A percentile compares a stretch with the other conserved stretches of the same genome.
phyloP scores from a whole-genome alignment of 1,140 invertebrate genomes.

The Apis laboriosa region DNA sequence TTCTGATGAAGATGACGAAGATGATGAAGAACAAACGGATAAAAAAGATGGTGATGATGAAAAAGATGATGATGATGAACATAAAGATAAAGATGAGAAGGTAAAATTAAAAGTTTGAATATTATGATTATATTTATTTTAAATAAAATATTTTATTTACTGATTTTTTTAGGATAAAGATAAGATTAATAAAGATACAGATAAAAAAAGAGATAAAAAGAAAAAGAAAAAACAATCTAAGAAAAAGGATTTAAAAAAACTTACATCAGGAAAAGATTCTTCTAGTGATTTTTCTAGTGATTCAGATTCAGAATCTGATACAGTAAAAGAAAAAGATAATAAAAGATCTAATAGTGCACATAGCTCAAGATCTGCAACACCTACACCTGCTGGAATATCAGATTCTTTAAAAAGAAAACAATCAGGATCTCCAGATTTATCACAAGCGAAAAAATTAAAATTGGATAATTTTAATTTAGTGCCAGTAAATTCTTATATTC shows the following conservation, averaged over 20 bases:
- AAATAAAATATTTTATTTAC: not conserved
- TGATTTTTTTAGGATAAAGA: slow-evolving; percentile 73
- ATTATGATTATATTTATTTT: not conserved
- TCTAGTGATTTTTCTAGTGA: slow-evolving; percentile 89
- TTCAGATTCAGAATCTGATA: slow-evolving; percentile 87
- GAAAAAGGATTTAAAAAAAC: slow-evolving; percentile 73
- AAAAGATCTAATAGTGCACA: slow-evolving; percentile 79
- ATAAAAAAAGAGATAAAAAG: slow-evolving; percentile 76
- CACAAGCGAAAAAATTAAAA: slow-evolving; percentile 84
- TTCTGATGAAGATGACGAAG: slow-evolving; percentile 92
- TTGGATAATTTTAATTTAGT: slow-evolving; percentile 80
- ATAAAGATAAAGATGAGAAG: slow-evolving; percentile 84
- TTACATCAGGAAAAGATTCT: slow-evolving; percentile 79
- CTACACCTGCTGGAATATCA: slow-evolving; percentile 73
- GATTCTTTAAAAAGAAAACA: slow-evolving; percentile 79
- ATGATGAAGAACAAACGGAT: slow-evolving; percentile 88
- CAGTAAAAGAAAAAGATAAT: slow-evolving; percentile 80
- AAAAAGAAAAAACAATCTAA: slow-evolving; percentile 76
- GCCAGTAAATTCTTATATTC: slow-evolving; percentile 77
- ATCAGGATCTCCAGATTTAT: slow-evolving; percentile 81
- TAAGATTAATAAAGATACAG: slow-evolving; percentile 70
- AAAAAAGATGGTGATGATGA: slow-evolving; percentile 83
- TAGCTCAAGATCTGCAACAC: slow-evolving; percentile 86
- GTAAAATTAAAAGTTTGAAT: slow-evolving; percentile 69
- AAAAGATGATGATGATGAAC: slow-evolving; percentile 84